Percentiles rank a stretch among this genome's conserved stretches.
These are phyloP conservation scores for Nematostella vectensis DNA, from an alignment of 92 coral and sea anemone genomes.

Conservation along the genomic window DNA sequence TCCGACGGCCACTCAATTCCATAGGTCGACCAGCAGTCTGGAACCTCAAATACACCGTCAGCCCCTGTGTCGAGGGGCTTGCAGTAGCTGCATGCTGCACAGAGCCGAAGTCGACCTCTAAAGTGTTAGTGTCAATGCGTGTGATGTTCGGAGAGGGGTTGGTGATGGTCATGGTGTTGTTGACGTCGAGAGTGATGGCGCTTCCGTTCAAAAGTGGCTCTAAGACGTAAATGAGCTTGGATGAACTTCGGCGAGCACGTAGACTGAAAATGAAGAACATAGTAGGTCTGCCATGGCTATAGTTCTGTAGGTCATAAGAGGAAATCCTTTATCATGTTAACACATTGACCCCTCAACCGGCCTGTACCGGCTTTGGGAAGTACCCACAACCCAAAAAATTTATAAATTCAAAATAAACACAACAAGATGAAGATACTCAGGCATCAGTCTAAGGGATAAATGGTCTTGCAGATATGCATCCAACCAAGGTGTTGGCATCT, in stretches of 20 bases:
- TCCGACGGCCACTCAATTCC: slow-evolving; percentile 68
- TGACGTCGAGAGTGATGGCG: slow-evolving; percentile 24
- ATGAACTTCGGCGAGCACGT: slow-evolving; percentile 35
- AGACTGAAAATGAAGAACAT: slow-evolving; percentile 9
- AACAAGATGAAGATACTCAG: too few species aligned
- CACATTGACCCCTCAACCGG: too few species aligned
- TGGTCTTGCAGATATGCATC: too few species aligned
- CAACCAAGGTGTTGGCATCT: too few species aligned
- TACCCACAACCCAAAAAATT: too few species aligned
- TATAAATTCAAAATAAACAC: too few species aligned
- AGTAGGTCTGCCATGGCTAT: background rate
- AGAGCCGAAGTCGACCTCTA: slow-evolving; percentile 48
- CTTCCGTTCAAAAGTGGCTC: slow-evolving; percentile 35
- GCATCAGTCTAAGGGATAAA: too few species aligned
- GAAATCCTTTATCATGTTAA: too few species aligned
- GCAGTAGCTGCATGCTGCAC: slow-evolving; percentile 64
- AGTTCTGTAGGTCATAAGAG: background rate
- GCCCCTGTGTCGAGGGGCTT: slow-evolving; percentile 35
- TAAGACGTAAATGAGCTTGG: slow-evolving; percentile 29
- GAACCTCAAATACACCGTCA: slow-evolving; percentile 47
- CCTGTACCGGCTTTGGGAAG: too few species aligned
- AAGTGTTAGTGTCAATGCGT: slow-evolving; percentile 24
- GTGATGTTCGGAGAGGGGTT: slow-evolving; percentile 42
- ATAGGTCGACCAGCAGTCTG: slow-evolving; percentile 55
- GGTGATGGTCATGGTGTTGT: slow-evolving; percentile 26